Conservation (phyloP, 2,888 invertebrate species). For the Eristalis arbustorum region DNA sequence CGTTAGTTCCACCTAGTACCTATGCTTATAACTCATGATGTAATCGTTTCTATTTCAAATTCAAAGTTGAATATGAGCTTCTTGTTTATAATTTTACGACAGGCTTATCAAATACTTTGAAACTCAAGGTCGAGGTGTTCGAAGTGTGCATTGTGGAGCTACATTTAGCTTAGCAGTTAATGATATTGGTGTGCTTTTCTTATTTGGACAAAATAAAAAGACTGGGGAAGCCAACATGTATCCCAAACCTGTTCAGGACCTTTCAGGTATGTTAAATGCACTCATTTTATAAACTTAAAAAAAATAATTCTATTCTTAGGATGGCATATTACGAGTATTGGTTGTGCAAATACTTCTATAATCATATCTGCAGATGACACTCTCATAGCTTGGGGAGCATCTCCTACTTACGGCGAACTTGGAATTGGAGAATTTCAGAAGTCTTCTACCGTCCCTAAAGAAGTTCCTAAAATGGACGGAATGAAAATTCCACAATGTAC, state of each 20-base stretch:
- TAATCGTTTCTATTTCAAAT: not conserved
- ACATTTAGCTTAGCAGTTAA: conserved; percentile 93
- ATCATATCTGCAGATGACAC: conserved; percentile 94
- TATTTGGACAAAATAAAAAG: conserved; percentile 95
- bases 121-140: conserved; percentile 90
- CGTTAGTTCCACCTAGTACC: too few relatives aligned
- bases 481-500: conserved; percentile 88
- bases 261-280: conserved; percentile 82
- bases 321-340: conserved; percentile 93
- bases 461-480: conserved; percentile 89
- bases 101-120: conserved; percentile 94
- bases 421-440: conserved; percentile 94
- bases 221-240: conserved; percentile 98
- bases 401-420: conserved; percentile 96
- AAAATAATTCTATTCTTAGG: conserved; percentile 81
- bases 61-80: not conserved
- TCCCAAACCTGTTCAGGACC: conserved; percentile 95
- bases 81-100: conserved; percentile 1
- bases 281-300: not conserved
- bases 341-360: conserved; percentile 90
- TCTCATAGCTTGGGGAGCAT: conserved; percentile 95
- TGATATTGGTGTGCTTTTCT: conserved; percentile 86
- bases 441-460: conserved; percentile 92
- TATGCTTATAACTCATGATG: too few relatives aligned
- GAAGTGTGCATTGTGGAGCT: conserved; percentile 90